Percentiles rank a stretch among this genome's conserved stretches.
Evolutionary conservation across 2,797 vertebrate genomes (phyloP).

Genomic region (Megaceryle alcyon): DNA sequence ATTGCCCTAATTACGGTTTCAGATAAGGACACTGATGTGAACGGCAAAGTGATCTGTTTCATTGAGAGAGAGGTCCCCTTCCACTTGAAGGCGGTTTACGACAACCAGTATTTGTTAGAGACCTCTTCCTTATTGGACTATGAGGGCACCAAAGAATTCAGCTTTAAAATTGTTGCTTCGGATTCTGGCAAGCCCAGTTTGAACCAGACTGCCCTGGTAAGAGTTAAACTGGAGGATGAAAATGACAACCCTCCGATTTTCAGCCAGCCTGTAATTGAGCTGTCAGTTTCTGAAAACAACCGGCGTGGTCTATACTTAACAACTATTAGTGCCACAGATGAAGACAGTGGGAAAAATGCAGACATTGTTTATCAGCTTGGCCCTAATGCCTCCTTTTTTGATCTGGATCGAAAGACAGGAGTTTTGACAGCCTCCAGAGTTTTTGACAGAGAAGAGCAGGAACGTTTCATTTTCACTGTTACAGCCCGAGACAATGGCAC

Average conservation of each 20-base stretch:
- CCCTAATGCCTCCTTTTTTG: conserved; percentile 98
- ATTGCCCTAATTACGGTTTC: conserved; percentile 99
- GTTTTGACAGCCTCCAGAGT: conserved; percentile 96
- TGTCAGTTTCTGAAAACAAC: conserved; percentile 98
- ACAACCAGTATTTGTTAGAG: conserved; percentile 98
- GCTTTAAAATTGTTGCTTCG: conserved; percentile 98
- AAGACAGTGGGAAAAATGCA: conserved; percentile 98
- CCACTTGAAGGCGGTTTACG: conserved; percentile 97
- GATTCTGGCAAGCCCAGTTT: conserved; percentile 98
- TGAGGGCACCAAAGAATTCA: conserved; percentile 98
- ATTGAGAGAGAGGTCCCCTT: conserved; percentile 99
- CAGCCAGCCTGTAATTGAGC: conserved; percentile 97
- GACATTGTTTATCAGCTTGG: conserved; percentile 99
- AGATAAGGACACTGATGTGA: conserved; percentile 98
- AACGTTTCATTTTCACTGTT: conserved; percentile 96
- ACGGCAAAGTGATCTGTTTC: conserved; percentile 99
- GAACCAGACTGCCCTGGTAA: conserved; percentile 96
- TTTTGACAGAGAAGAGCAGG: conserved; percentile 97
- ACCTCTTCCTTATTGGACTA: conserved; percentile 97
- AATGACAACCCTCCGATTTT: conserved; percentile 99
- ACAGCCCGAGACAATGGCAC: conserved; percentile 98
- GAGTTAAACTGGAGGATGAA: conserved; percentile 96
- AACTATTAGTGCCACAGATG: conserved; percentile 95
- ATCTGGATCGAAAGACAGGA: conserved; percentile 97
- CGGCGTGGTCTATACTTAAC: conserved; percentile 97